Evolutionary conservation across 1,140 invertebrate species (phyloP), one percentile per base, ranked within the genome.

Genomic region (Saccostrea glomerata): DNA sequence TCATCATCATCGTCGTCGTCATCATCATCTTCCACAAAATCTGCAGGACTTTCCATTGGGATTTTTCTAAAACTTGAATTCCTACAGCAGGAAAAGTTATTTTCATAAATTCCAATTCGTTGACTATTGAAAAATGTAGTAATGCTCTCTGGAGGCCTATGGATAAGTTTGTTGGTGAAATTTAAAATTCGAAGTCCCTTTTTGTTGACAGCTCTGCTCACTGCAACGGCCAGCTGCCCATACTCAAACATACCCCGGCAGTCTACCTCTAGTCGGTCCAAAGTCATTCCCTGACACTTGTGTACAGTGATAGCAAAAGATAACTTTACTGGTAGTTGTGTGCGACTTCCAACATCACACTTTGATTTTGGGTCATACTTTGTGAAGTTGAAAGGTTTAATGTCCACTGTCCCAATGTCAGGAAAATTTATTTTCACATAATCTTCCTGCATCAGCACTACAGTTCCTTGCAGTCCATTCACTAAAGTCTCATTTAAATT

Each of bases 191-290:
- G 83, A 40, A 88, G 66, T 40, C 87, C 87, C 55, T 85, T 82
- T 47, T 58, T 86, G 40, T 82, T 86, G 30, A 56, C 54, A 36
- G 73, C 25, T 60, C 87, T 82, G 66, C 87, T 86, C 12, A 88
- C 54, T 11, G 83, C 84, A 30, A 88, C 87, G 6, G 25, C 73
- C n/a, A 88, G 56, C 60, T 88, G 70, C 0, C 87, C 87, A 60
- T 88, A 88, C 83, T 88, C 47, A 60, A 88, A 85, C 70, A 88
- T 85, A 13, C 82, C 82, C 30, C 58, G 85, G 73, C 63, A 88
- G n/a, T 88, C 66, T 36, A 88, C 30, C 17, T 9, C 54, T n/a
- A 82, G 12, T 7, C 66, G 63, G 17, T 88, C 54, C 13, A 88
- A 20, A 66, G 87, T 85, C 60, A 85, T 85, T 25, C 84, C 87